Percentiles rank a stretch among this genome's conserved stretches.
phyloP scores from a whole-genome alignment of 2,113 vertebrate genomes.

The Theropithecus gelada region DNA sequence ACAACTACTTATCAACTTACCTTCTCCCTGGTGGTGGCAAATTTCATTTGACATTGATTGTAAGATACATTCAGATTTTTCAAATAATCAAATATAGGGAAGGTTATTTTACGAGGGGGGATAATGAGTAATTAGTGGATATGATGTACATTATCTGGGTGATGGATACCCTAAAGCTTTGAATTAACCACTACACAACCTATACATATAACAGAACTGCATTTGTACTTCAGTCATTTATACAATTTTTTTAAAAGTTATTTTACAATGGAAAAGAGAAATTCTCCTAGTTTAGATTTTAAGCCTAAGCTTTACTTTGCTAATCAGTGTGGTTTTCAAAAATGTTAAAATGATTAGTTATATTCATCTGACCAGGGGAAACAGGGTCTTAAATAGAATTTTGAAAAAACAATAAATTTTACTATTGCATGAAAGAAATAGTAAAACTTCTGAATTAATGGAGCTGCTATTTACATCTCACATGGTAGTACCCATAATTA shows the following conservation, averaged over 20 bases:
- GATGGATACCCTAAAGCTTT: not conserved
- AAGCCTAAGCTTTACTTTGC: not conserved
- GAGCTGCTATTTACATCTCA: not conserved
- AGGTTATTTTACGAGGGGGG: not conserved
- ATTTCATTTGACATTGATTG: conserved; percentile 4
- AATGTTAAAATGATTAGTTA: not conserved
- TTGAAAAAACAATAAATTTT: conserved; percentile 16
- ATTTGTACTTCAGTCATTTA: not conserved
- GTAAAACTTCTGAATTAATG: not conserved
- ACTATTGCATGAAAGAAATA: not conserved
- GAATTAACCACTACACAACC: not conserved
- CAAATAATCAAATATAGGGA: not conserved
- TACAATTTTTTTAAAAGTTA: not conserved
- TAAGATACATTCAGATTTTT: not conserved
- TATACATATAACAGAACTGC: not conserved
- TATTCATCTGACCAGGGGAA: not conserved
- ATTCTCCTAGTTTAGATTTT: not conserved
- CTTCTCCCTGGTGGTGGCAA: not conserved
- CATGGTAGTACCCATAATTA: not conserved
- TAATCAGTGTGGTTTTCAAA: not conserved
- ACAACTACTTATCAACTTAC: not conserved
- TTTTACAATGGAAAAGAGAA: not conserved
- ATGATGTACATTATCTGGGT: not conserved
- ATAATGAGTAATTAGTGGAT: not conserved
- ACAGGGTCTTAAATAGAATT: not conserved